Conservation (phyloP, 1,140 invertebrate species). For the Meteorus sp. region DNA sequence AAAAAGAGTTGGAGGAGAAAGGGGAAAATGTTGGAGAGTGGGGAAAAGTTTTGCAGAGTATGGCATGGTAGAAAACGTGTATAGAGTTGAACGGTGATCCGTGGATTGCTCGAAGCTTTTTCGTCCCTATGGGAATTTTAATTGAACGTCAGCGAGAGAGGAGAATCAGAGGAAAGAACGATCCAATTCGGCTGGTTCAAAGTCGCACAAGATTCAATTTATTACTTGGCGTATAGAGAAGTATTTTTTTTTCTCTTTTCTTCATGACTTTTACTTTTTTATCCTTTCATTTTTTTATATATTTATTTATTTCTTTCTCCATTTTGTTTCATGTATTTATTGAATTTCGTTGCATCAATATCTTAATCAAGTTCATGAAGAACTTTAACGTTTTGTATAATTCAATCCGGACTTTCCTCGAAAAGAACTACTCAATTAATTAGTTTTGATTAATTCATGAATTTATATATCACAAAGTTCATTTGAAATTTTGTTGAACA, state of each 20-base stretch:
- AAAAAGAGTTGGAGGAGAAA: background rate
- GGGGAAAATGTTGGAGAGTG: constrained; percentile 2
- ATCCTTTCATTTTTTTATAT: background rate
- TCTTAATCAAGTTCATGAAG: too few relatives aligned
- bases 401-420: too few relatives aligned
- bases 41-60: constrained; percentile 15
- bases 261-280: constrained; percentile 3
- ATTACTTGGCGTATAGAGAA: constrained; percentile 15
- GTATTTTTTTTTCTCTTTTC: background rate
- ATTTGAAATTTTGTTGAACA: too few relatives aligned
- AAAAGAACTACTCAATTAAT: too few relatives aligned
- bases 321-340: too few relatives aligned
- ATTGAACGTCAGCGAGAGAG: constrained; percentile 23
- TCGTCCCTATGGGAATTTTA: constrained; percentile 24
- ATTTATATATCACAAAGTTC: too few relatives aligned
- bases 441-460: too few relatives aligned
- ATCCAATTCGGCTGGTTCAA: constrained; percentile 23
- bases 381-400: too few relatives aligned
- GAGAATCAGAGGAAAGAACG: background rate
- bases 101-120: constrained; percentile 23
- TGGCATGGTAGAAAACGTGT: background rate
- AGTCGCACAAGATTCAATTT: constrained; percentile 25
- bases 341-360: too few relatives aligned
- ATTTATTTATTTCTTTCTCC: too few relatives aligned
- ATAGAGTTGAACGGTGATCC: constrained; percentile 19